Evolutionary conservation across 1,140 invertebrate genomes (phyloP).

Genomic region (Episyrphus balteatus): DNA sequence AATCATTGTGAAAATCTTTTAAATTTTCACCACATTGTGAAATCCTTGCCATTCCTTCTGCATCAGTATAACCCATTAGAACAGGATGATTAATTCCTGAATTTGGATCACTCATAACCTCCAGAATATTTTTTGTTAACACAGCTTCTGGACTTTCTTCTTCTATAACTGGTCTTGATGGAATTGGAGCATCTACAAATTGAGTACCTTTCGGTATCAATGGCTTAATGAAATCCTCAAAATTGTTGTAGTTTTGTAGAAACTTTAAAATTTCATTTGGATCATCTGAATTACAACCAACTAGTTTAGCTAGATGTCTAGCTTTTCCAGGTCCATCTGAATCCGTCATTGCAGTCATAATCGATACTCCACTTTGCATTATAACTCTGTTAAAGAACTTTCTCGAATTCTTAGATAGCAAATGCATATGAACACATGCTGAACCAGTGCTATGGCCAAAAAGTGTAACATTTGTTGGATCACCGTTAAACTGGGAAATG

Average conservation of each 20-base stretch:
- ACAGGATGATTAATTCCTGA: neutral
- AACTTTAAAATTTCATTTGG: conserved; percentile 26
- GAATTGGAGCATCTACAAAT: conserved; percentile 41
- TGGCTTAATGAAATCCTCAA: neutral
- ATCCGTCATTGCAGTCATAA: conserved; percentile 18
- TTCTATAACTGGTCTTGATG: neutral
- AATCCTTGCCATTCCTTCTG: neutral
- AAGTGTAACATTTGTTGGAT: conserved; percentile 28
- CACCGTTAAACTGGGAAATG: conserved; percentile 30
- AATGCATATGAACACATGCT: conserved; percentile 20
- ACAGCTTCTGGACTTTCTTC: neutral
- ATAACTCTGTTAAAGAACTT: conserved; percentile 49
- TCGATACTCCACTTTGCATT: conserved; percentile 41
- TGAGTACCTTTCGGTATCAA: neutral
- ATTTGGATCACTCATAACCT: too few species aligned
- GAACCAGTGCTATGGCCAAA: conserved; percentile 33
- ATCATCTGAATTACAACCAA: conserved; percentile 22
- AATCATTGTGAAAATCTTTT: too few species aligned
- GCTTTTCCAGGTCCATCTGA: conserved; percentile 1
- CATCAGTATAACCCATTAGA: neutral
- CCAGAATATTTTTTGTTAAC: too few species aligned
- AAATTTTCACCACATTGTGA: too few species aligned
- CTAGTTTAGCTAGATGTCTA: conserved; percentile 11
- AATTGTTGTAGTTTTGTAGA: conserved; percentile 10
- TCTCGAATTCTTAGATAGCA: conserved; percentile 21